Percentiles rank a stretch among this genome's conserved stretches.
Conservation (phyloP, 2,113 vertebrate genomes). For the Pantherophis guttatus region DNA sequence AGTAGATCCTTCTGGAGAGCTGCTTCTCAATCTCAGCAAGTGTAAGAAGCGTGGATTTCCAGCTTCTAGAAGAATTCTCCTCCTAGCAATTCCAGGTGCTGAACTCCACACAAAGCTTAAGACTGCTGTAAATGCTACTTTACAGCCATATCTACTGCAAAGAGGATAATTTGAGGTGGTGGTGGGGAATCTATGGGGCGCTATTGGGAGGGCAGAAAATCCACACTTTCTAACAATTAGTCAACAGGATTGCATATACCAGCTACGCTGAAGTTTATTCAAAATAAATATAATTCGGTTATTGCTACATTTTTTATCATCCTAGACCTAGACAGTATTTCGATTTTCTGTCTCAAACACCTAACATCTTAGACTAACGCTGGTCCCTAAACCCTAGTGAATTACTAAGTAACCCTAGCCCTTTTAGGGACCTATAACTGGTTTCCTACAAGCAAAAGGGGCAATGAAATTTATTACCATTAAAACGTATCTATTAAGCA, state of each 20-base stretch:
- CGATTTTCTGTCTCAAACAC: not conserved
- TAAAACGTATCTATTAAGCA: not conserved
- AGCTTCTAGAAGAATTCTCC: not conserved
- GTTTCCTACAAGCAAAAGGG: conserved; percentile 10
- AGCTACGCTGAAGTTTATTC: not conserved
- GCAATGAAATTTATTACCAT: not conserved
- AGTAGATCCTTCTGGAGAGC: not conserved
- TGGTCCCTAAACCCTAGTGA: not conserved
- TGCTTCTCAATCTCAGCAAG: not conserved
- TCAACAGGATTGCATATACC: not conserved
- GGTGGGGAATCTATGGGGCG: no score
- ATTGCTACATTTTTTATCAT: not conserved
- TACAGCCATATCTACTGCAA: not conserved
- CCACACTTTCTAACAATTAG: not conserved
- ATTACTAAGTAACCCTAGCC: not conserved
- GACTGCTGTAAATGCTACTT: not conserved
- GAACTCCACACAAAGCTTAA: not conserved
- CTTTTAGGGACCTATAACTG: not conserved
- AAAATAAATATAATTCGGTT: not conserved
- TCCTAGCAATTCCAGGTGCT: not conserved
- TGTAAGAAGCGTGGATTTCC: not conserved
- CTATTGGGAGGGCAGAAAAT: not conserved
- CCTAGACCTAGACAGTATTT: no score
- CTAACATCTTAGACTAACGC: not conserved
- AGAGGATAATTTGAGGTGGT: not conserved